phyloP scores from a whole-genome alignment of 2,113 vertebrate genomes.

The Gambusia affinis region DNA sequence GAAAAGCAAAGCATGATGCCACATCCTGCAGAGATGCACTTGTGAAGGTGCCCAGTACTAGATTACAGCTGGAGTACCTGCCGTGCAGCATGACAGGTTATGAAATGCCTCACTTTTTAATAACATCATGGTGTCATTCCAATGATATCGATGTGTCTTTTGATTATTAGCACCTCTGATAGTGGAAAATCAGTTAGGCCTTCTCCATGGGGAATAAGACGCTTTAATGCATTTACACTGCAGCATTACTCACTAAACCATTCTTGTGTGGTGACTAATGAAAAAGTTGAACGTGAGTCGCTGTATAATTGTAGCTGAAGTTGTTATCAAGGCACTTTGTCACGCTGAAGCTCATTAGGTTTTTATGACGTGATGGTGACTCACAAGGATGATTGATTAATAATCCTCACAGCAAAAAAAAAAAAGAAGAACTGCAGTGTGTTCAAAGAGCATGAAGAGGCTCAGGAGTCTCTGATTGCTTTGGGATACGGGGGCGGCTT shows the following conservation, averaged over 20 bases:
- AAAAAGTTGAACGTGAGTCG: constrained; percentile 37
- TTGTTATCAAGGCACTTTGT: constrained; percentile 51
- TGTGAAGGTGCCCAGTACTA: constrained; percentile 20
- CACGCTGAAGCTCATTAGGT: constrained; percentile 47
- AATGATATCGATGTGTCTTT: not conserved
- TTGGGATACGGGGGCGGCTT: not conserved
- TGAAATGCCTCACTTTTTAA: constrained; percentile 27
- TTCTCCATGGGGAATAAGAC: not conserved
- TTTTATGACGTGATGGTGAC: constrained; percentile 52
- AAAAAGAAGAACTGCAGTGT: constrained; percentile 32
- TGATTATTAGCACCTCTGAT: not conserved
- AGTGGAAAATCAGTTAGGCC: constrained; percentile 10
- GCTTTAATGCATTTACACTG: constrained; percentile 2
- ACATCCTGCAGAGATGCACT: constrained; percentile 26
- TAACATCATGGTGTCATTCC: not conserved
- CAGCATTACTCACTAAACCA: constrained; percentile 43
- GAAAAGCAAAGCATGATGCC: constrained; percentile 23
- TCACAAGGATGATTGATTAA: constrained; percentile 55
- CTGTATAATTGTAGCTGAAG: constrained; percentile 51
- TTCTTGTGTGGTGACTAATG: constrained; percentile 39
- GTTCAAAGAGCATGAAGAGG: constrained; percentile 47
- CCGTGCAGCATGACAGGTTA: constrained; percentile 25
- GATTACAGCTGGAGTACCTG: constrained; percentile 48
- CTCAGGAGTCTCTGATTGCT: constrained; percentile 33
- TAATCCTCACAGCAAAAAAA: constrained; percentile 21